Evolutionary conservation across 2,888 invertebrate genomes (phyloP).

Genomic region (Yponomeuta evonymella): DNA sequence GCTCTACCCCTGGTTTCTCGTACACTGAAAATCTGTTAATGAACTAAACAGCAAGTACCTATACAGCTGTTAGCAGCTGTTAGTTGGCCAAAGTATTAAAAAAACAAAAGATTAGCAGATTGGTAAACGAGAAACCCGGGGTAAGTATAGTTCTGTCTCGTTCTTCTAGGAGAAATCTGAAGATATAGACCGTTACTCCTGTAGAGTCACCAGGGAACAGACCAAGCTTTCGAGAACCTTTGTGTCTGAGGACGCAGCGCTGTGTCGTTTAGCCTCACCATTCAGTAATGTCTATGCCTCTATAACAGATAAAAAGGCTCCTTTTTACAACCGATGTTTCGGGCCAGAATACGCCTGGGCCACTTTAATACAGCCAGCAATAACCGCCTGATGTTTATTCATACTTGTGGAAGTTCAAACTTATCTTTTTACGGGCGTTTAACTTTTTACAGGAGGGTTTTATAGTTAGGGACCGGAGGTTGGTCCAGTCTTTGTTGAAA

Average conservation of each 20-base stretch:
- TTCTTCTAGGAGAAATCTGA: no score
- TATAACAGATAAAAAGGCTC: background rate
- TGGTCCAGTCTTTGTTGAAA: background rate
- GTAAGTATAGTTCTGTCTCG: no score
- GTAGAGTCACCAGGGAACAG: background rate
- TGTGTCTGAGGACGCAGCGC: background rate
- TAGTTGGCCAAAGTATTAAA: no score
- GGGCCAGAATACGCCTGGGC: background rate
- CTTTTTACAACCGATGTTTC: background rate
- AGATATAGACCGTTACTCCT: no score
- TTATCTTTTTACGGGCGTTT: constrained; percentile 1
- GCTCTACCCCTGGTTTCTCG: no score
- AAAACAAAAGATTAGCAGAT: no score
- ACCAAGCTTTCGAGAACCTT: background rate
- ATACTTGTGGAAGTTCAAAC: background rate
- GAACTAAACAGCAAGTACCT: no score
- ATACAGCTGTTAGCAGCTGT: no score
- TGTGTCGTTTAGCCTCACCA: background rate
- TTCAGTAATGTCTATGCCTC: background rate
- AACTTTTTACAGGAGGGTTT: constrained; percentile 1
- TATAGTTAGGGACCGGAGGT: background rate
- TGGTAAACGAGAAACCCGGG: no score
- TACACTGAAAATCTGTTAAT: no score
- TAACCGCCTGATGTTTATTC: constrained; percentile 3
- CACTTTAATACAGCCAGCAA: background rate